These are phyloP conservation scores for Botrylloides violaceus DNA, from an alignment of 23 tunicate genomes.

Conservation along the genomic window DNA sequence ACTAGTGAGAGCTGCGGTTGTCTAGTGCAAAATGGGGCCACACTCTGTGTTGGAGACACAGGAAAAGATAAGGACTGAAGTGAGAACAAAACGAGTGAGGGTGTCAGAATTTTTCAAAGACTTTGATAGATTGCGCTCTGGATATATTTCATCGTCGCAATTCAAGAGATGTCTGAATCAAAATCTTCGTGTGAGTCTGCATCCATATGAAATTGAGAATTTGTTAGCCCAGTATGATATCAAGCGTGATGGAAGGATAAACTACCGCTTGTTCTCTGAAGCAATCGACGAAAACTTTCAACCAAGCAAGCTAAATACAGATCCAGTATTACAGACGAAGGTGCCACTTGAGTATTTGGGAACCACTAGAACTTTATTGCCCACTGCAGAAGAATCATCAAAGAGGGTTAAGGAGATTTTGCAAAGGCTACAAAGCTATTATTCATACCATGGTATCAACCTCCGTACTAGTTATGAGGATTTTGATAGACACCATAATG, in stretches of 20 bases:
- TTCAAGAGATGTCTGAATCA: constrained; percentile 81
- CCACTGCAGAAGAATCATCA: constrained; percentile 28
- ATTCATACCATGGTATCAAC: constrained; percentile 72
- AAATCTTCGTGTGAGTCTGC: constrained; percentile 45
- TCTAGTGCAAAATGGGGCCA: constrained; percentile 18
- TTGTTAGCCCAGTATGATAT: constrained; percentile 53
- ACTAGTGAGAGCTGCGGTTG: too few species aligned
- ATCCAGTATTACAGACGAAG: constrained; percentile 47
- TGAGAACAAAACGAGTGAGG: constrained; percentile 67
- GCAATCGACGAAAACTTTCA: constrained; percentile 74
- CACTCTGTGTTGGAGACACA: constrained; percentile 50
- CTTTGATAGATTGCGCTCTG: constrained; percentile 87
- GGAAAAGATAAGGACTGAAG: constrained; percentile 58
- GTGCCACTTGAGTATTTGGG: constrained; percentile 53
- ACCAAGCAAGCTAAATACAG: constrained; percentile 32
- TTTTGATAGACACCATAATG: constrained; percentile 82
- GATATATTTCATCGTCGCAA: constrained; percentile 73
- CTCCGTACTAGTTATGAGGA: constrained; percentile 73
- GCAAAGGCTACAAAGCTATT: constrained; percentile 55
- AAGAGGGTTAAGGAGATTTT: constrained; percentile 41
- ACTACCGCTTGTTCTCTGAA: constrained; percentile 59
- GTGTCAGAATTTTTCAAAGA: constrained; percentile 90
- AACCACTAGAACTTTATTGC: constrained; percentile 50
- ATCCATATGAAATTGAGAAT: constrained; percentile 24
- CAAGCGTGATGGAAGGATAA: constrained; percentile 54